These are phyloP conservation scores for Thamnophis elegans DNA, from an alignment of 2,797 vertebrate genomes.

Conservation along the genomic window DNA sequence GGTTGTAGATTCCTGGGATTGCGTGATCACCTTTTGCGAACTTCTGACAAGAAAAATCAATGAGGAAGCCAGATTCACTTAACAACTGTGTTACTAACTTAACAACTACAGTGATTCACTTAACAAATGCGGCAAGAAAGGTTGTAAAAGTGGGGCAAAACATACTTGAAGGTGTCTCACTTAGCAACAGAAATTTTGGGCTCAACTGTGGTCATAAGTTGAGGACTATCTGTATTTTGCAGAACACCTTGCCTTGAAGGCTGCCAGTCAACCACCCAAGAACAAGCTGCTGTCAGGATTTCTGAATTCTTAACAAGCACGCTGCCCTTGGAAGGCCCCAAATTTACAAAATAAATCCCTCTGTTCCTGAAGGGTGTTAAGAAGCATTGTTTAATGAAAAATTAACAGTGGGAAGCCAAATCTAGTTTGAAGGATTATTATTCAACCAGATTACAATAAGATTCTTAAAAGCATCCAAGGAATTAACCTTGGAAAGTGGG, in stretches of 20 bases:
- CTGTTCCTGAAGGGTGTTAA: not conserved
- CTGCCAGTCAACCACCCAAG: not conserved
- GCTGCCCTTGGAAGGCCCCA: not conserved
- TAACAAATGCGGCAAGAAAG: not conserved
- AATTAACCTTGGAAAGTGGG: conserved; percentile 28
- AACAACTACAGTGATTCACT: not conserved
- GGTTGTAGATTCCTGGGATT: not conserved
- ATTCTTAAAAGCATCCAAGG: conserved; percentile 19
- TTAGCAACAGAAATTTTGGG: not conserved
- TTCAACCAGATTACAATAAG: conserved; percentile 31
- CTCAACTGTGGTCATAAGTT: not conserved
- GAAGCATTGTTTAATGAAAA: conserved; percentile 24
- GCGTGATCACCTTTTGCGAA: not conserved
- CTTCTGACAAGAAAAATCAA: not conserved
- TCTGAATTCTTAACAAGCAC: not conserved
- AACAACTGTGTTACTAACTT: not conserved
- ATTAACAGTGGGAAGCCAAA: conserved; percentile 26
- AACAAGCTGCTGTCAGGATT: not conserved
- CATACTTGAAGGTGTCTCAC: not conserved
- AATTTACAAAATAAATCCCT: not conserved
- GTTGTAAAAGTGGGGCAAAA: not conserved
- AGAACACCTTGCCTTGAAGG: not conserved
- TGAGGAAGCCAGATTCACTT: not conserved
- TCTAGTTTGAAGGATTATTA: conserved; percentile 33
- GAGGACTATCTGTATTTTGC: not conserved